Base-by-base conservation (phyloP, 2,888 invertebrate species). In the Axea sp. region DNA sequence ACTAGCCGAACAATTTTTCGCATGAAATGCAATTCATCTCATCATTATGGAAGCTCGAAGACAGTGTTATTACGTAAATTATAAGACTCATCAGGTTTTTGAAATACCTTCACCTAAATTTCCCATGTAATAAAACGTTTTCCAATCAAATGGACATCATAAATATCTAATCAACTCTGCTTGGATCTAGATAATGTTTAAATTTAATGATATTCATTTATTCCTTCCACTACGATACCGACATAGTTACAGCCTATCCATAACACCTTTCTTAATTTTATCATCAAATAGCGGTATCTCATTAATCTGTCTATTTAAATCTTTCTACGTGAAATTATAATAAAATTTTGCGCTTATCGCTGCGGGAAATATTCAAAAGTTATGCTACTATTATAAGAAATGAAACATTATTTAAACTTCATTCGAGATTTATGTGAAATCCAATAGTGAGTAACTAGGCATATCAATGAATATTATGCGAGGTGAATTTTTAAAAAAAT, bases 141-240 rank as follows among this genome's bases (percentile, higher is more conserved):
- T 53, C 47, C 47, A 55, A 65, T 65, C 55, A 47, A 64, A 55
- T 17, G 59, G 17, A 51, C 47, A 59, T 49, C 59, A 24, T 51
- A 59, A 57, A 68, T 57, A 68, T 68, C 67, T 59, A 67, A 67
- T 65, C 67, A 39, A 26, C 55, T 67, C 24, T 28, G 4, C 19
- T 39, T 6, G 26, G 22, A 67, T 68, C 67, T 47, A 68, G 67
- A 68, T 68, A 59, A 68, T 24, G 22, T 24, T 47, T 37, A 47
- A 47, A 28, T 24, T 41, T 68, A 59, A 68, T 33, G 41, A 68
- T 68, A 68, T 68, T 68, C 68, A 59, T 59, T 53, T 49, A 67
- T 57, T 43, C 31, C 1, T 24, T 49, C 15, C 17, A 14, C 14
- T 3, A 11, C 8, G 41, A 57, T 55, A 47, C 39, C 37, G 51